Evolutionary conservation across 2,888 invertebrate species (phyloP).

Genomic region (Ormyrus labotus): DNA sequence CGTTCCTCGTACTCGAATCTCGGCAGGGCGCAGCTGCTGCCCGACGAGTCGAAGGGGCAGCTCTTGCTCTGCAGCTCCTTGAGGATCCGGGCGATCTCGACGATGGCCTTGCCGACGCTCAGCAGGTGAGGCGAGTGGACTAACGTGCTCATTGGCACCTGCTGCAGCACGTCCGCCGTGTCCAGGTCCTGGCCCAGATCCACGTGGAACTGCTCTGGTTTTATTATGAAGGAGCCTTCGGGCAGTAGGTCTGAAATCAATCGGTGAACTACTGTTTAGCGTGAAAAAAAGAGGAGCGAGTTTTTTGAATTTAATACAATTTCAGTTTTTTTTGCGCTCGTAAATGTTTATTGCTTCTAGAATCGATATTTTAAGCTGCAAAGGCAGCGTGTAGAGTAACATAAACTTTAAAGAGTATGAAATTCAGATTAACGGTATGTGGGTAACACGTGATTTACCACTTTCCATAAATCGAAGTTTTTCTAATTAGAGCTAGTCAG

Average conservation of each 20-base stretch:
- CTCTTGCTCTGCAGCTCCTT: slow-evolving; percentile 60
- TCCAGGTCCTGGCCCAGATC: slow-evolving; percentile 54
- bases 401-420: too few relatives aligned
- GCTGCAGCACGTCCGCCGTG: slow-evolving; percentile 53
- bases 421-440: too few relatives aligned
- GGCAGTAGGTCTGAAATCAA: slow-evolving; percentile 67
- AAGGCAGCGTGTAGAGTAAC: too few relatives aligned
- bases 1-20: slow-evolving; percentile 60
- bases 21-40: slow-evolving; percentile 60
- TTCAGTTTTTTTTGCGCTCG: too few relatives aligned
- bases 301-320: too few relatives aligned
- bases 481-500: too few relatives aligned
- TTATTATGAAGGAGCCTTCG: slow-evolving; percentile 68
- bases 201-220: slow-evolving; percentile 62
- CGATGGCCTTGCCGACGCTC: slow-evolving; percentile 68
- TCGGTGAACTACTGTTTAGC: neutral
- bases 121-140: slow-evolving; percentile 69
- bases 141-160: slow-evolving; percentile 59
- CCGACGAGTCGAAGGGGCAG: slow-evolving; percentile 22
- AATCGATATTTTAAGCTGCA: too few relatives aligned
- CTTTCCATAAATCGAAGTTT: too few relatives aligned
- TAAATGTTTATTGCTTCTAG: too few relatives aligned
- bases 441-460: too few relatives aligned
- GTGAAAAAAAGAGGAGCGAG: neutral
- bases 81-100: slow-evolving; percentile 64